Evolutionary conservation across 2,797 vertebrate genomes (phyloP).

Genomic region (Microhierax caerulescens): DNA sequence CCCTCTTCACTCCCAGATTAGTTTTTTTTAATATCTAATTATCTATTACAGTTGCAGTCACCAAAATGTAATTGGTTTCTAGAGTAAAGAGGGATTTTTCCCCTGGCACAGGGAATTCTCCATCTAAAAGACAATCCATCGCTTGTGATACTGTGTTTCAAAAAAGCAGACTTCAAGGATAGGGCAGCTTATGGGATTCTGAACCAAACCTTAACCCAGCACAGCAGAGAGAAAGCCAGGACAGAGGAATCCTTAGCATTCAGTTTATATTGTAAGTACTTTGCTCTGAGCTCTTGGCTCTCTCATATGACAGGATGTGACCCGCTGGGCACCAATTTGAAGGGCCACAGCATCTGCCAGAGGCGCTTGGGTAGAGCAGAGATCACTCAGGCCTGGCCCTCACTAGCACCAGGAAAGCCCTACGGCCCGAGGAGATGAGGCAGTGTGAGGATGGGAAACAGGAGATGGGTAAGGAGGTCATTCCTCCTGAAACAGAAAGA

Average conservation of each 20-base stretch:
- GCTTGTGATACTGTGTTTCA: background rate
- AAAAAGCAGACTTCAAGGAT: background rate
- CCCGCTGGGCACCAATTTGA: background rate
- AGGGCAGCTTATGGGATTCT: background rate
- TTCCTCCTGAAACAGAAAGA: background rate
- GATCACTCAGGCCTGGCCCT: background rate
- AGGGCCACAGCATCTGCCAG: background rate
- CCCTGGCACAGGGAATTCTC: background rate
- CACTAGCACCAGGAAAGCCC: background rate
- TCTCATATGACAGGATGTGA: background rate
- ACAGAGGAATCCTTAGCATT: background rate
- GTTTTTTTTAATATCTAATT: background rate
- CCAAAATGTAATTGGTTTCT: background rate
- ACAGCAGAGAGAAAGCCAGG: background rate
- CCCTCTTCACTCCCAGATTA: background rate
- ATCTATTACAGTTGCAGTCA: background rate
- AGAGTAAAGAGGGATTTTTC: background rate
- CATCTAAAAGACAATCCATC: background rate
- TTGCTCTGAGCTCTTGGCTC: background rate
- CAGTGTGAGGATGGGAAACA: background rate
- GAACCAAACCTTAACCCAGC: background rate
- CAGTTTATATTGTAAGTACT: background rate
- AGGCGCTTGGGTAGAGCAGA: background rate
- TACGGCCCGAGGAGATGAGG: background rate
- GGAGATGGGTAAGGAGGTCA: conserved; percentile 12